Evolutionary conservation across 2,888 invertebrate species (phyloP).

Genomic region (Synanthedon andrenaeformis): DNA sequence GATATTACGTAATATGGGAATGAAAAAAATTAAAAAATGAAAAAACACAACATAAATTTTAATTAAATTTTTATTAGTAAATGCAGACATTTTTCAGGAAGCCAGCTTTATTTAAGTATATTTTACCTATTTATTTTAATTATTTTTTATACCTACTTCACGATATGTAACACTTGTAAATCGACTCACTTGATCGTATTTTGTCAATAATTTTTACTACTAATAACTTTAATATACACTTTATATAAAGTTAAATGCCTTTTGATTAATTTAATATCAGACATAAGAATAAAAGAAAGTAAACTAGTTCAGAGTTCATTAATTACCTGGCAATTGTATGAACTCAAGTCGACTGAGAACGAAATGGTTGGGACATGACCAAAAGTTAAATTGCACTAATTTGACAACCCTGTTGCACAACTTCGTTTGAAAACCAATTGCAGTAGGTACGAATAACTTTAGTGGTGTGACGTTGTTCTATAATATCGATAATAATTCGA

Average conservation of each 20-base stretch:
- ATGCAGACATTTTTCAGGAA: too few species aligned
- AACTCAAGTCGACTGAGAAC: not conserved
- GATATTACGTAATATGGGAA: too few species aligned
- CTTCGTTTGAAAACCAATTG: slow-evolving; percentile 45
- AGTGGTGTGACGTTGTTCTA: slow-evolving; percentile 23
- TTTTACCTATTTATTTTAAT: too few species aligned
- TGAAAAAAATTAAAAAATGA: too few species aligned
- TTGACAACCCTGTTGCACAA: slow-evolving; percentile 57
- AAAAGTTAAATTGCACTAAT: slow-evolving; percentile 65
- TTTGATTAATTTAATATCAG: not conserved
- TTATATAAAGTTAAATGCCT: not conserved
- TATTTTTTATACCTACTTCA: too few species aligned
- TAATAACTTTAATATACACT: too few species aligned
- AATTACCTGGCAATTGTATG: not conserved
- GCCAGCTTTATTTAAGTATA: too few species aligned
- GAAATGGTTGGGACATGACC: slow-evolving; percentile 30
- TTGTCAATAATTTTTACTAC: too few species aligned
- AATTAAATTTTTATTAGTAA: too few species aligned
- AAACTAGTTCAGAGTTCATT: not conserved
- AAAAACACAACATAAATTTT: too few species aligned
- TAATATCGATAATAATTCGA: not conserved
- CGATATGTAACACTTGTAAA: too few species aligned
- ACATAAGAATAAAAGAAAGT: not conserved
- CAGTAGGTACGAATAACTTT: slow-evolving; percentile 35
- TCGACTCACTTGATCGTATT: too few species aligned